Evolutionary conservation across 2,113 vertebrate genomes (phyloP).

Genomic region (Empidonax alnorum): DNA sequence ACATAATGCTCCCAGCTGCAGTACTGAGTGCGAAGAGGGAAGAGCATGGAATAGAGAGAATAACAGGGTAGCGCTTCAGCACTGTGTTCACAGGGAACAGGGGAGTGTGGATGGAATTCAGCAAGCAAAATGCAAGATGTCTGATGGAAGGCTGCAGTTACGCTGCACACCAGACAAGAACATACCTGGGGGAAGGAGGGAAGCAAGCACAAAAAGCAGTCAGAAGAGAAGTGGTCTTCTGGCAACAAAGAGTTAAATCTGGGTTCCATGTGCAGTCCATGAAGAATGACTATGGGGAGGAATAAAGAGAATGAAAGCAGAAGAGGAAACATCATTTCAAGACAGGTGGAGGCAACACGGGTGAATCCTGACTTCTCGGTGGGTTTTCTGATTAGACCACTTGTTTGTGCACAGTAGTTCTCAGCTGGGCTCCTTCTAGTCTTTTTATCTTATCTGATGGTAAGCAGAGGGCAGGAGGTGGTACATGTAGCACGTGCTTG

Average conservation of each 20-base stretch:
- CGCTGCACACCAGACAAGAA: neutral
- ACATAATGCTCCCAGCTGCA: constrained; percentile 59
- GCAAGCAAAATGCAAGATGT: neutral
- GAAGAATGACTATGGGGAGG: neutral
- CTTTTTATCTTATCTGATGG: neutral
- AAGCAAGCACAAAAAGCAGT: neutral
- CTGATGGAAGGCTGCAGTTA: neutral
- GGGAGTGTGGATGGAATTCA: neutral
- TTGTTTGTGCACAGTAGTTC: neutral
- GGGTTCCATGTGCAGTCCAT: neutral
- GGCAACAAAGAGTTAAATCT: neutral
- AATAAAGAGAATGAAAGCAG: neutral
- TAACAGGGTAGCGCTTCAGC: neutral
- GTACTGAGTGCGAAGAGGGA: neutral
- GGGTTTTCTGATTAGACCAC: neutral
- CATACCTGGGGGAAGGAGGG: neutral
- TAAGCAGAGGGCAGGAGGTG: neutral
- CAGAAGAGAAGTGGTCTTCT: neutral
- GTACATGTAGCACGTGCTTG: neutral
- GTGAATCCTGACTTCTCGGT: neutral
- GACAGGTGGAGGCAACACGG: neutral
- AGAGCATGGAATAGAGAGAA: neutral
- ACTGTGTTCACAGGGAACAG: neutral
- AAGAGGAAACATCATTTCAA: neutral
- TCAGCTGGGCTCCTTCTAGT: neutral